Conservation (phyloP, 2,113 vertebrate species). For the Kryptolebias marmoratus region DNA sequence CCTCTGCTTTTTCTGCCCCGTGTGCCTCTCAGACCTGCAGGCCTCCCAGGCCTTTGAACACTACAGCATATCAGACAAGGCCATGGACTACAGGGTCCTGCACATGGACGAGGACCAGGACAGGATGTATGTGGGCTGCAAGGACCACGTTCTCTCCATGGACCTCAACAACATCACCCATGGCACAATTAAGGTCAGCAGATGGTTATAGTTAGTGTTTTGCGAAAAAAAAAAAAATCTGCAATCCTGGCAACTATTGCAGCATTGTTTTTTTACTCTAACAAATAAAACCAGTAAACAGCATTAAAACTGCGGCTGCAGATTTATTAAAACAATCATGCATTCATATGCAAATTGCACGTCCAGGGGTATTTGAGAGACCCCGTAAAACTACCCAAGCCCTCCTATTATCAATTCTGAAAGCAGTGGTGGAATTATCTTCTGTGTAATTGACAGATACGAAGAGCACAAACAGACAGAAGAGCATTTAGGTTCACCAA, state of each 20-base stretch:
- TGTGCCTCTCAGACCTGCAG: slow-evolving; percentile 85
- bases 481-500: slow-evolving; percentile 55
- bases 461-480: slow-evolving; percentile 70
- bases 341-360: slow-evolving; percentile 50
- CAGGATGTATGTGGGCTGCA: slow-evolving; percentile 96
- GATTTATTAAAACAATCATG: background rate
- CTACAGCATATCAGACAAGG: slow-evolving; percentile 87
- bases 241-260: background rate
- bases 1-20: background rate
- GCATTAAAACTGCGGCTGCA: background rate
- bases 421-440: slow-evolving; percentile 43
- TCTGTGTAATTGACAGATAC: slow-evolving; percentile 60
- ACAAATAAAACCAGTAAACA: background rate
- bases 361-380: slow-evolving; percentile 30
- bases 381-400: slow-evolving; percentile 32
- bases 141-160: slow-evolving; percentile 95
- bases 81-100: slow-evolving; percentile 96
- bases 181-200: slow-evolving; percentile 88
- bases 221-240: background rate
- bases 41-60: slow-evolving; percentile 88
- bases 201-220: background rate
- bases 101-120: slow-evolving; percentile 99
- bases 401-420: slow-evolving; percentile 38
- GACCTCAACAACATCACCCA: slow-evolving; percentile 98
- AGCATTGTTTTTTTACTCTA: background rate